Evolutionary conservation across 2,888 invertebrate genomes (phyloP), one percentile per base, ranked within the genome.

Genomic region (Drosophila falleni): DNA sequence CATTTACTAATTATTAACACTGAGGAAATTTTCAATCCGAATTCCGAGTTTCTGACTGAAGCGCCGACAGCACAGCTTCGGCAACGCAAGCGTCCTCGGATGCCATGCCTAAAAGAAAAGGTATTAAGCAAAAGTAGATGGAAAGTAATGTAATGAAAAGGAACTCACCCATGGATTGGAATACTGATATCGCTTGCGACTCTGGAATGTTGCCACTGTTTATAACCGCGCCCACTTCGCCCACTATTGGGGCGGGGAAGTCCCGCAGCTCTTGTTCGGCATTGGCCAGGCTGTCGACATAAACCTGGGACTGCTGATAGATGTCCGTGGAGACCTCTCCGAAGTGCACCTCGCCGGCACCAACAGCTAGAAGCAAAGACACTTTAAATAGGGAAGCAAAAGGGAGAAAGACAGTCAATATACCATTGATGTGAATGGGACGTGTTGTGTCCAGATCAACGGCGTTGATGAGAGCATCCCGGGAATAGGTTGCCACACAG

Each of bases 391-490:
- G 8, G 9, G 19, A 8, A 3, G 8, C 6, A 11, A 37, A 11
- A 1, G 2, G 9, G 13, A 2, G 23, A 6, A 13, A 44, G 44
- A n/a, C 8, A 8, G 23, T 44, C 6, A 1, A 6, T 88, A 95
- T 88, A 95, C 95, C 94, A 91, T 95, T 95, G 26, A 95, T 94
- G 87, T 95, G 95, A 5, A 93, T 93, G 39, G 94, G 93, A 5
- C 66, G 53, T 1, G 76, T 66, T 84, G 94, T 94, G 3, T 95
- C 89, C 94, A 94, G 94, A 26, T 92, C 91, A 2, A 85, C 84
- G 23, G 49, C 53, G 39, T 92, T 82, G 2, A 95, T 78, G 15
- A 95, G 85, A 0, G 95, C 94, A n/a, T 91, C 89, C 0, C 79
- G 80, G 3, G 50, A 84, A 65, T 91, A 93, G 2, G 95, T 95